Conservation (phyloP, 2,113 vertebrate species). For the Triplophysa tibetana region DNA sequence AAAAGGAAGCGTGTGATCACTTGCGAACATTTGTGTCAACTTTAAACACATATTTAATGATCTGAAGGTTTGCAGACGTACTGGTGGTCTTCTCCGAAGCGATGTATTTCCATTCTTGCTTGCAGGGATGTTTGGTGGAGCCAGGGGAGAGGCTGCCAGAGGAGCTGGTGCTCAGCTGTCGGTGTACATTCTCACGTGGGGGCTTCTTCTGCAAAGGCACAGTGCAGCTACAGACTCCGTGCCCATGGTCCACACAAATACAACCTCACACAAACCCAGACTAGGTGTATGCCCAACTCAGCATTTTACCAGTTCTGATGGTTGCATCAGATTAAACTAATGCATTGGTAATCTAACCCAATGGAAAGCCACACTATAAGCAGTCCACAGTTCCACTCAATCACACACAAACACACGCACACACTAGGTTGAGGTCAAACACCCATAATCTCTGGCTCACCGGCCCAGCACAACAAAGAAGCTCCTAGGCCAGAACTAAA, state of each 20-base stretch:
- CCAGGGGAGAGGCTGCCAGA: constrained; percentile 89
- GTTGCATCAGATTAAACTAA: background rate
- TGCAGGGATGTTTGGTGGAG: constrained; percentile 82
- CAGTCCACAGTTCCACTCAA: constrained; percentile 6
- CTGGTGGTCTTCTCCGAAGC: constrained; percentile 97
- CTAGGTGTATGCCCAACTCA: background rate
- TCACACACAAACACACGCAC: background rate
- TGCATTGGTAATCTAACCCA: background rate
- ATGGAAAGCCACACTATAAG: constrained; percentile 8
- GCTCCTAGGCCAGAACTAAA: background rate
- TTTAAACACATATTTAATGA: background rate
- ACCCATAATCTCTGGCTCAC: background rate
- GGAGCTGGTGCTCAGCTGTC: constrained; percentile 92
- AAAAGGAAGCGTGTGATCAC: background rate
- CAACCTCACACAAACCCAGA: constrained; percentile 51
- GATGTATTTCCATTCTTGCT: constrained; percentile 98
- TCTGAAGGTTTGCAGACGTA: constrained; percentile 71
- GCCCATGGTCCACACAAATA: constrained; percentile 59
- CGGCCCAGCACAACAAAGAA: constrained; percentile 12
- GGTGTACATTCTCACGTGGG: constrained; percentile 91
- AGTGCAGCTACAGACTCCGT: constrained; percentile 89
- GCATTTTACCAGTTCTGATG: constrained; percentile 26
- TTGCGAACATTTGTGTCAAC: background rate
- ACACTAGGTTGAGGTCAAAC: background rate
- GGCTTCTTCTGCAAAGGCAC: constrained; percentile 98